Percentiles rank a stretch among this genome's conserved stretches.
Evolutionary conservation across 2,797 vertebrate species (phyloP).

Genomic region (Hydrophis major): DNA sequence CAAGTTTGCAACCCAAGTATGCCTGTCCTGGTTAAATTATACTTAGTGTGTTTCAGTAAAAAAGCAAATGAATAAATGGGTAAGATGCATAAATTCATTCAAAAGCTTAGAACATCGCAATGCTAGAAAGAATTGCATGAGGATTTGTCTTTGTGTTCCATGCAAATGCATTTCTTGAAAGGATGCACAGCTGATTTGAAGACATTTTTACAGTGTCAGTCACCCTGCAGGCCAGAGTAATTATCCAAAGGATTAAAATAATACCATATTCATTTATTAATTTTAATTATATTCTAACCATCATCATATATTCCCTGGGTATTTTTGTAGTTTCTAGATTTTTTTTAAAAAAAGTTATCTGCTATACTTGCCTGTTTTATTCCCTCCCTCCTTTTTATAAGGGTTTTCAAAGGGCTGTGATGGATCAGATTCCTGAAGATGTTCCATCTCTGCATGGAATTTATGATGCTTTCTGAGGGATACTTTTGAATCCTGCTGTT

Average conservation of each 20-base stretch:
- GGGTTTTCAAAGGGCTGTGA: background rate
- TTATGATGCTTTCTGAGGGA: background rate
- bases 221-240: background rate
- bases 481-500: background rate
- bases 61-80: background rate
- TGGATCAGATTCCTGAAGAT: background rate
- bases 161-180: background rate
- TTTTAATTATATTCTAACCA: background rate
- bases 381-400: background rate
- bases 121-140: background rate
- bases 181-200: background rate
- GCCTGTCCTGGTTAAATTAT: background rate
- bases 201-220: background rate
- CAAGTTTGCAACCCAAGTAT: background rate
- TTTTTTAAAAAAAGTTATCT: background rate
- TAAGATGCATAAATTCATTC: background rate
- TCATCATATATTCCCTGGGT: background rate
- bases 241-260: background rate
- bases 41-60: background rate
- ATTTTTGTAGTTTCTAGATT: background rate
- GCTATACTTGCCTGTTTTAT: background rate
- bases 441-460: background rate
- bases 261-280: background rate
- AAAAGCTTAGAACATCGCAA: background rate
- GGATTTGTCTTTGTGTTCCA: background rate